Base-by-base conservation (phyloP, 2,888 invertebrate species). In the Synergus itoensis region DNA sequence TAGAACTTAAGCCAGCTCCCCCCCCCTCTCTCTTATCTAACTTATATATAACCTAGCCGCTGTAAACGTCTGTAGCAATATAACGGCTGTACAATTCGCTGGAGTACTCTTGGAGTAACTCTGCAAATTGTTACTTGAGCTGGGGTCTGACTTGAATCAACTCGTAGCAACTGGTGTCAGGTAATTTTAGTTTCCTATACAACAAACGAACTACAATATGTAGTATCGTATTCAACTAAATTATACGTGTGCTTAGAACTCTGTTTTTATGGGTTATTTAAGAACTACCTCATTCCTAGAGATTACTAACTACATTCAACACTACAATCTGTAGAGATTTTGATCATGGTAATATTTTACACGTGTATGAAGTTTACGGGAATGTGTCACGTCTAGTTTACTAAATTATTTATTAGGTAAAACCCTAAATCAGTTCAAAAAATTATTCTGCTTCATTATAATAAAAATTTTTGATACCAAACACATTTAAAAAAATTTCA, bases 121-220 rank as follows among this genome's bases (percentile, higher is more conserved):
- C 48, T 36, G 48, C 69, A 69, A 69, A 69, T 45, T 69, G 69
- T 69, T 48, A 69, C 21, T 69, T 45, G 69, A 69, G 69, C 21
- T 16, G 14, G 48, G 45, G 69, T 48, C 48, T 69, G 43, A 69
- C 48, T 48, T 48, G 69, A 69, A 69, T 69, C 69, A 69, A 69
- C 69, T 69, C 28, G 28, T 69, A 69, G 69, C 69, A 69, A 69
- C 69, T 48, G 69, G 69, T 69, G 69, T 69, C 69, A 69, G 48
- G 69, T 69, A 69, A 69, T 69, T 69, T 36, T 16, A 43, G 69
- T 21, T 48, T 3, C 57, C 57, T 21, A 60, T 21, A 18, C 9
- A 48, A 48, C 48, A 48, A 16, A 45, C 9, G 41, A n/a, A 67
- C 43, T 43, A 21, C 45, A 45, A 67, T 67, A 43, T 67, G n/a